A percentile compares a stretch with the other conserved stretches of the same genome.
phyloP scores from a whole-genome alignment of 2,888 invertebrate genomes.

The Perizoma flavofasciatum region DNA sequence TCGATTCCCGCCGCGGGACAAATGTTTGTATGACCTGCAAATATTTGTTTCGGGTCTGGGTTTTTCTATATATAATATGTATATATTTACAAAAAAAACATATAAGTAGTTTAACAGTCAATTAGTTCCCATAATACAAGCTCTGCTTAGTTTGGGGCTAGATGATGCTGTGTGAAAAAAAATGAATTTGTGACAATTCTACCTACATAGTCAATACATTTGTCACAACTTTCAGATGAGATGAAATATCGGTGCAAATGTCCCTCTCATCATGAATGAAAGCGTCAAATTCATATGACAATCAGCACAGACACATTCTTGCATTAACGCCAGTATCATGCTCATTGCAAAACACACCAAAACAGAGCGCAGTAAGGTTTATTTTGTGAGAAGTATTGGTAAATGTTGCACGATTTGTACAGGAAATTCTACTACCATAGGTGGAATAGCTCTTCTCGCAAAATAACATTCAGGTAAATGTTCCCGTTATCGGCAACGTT shows the following conservation, averaged over 20 bases:
- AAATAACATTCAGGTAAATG: constrained; percentile 21
- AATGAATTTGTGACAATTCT: no score
- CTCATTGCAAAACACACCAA: constrained; percentile 13
- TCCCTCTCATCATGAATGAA: constrained; percentile 38
- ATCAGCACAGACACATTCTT: constrained; percentile 34
- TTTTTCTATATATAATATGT: no score
- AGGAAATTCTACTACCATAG: constrained; percentile 30
- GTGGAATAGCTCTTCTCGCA: constrained; percentile 16
- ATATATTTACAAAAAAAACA: no score
- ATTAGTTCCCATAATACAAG: no score
- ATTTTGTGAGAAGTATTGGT: not conserved
- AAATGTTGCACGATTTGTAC: constrained; percentile 17
- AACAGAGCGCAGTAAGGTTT: not conserved
- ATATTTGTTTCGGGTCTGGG: no score
- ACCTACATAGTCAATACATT: no score
- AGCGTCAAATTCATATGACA: constrained; percentile 34
- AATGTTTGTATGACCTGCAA: no score
- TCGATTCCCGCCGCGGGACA: no score
- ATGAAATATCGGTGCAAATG: constrained; percentile 15
- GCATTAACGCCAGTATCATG: constrained; percentile 24
- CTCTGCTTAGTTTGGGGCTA: no score
- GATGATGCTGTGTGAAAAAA: no score
- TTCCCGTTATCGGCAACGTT: constrained; percentile 3
- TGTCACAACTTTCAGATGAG: no score
- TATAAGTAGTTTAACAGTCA: no score